Base-by-base conservation (phyloP, 2,888 invertebrate species). In the Hyppa rectilinea region DNA sequence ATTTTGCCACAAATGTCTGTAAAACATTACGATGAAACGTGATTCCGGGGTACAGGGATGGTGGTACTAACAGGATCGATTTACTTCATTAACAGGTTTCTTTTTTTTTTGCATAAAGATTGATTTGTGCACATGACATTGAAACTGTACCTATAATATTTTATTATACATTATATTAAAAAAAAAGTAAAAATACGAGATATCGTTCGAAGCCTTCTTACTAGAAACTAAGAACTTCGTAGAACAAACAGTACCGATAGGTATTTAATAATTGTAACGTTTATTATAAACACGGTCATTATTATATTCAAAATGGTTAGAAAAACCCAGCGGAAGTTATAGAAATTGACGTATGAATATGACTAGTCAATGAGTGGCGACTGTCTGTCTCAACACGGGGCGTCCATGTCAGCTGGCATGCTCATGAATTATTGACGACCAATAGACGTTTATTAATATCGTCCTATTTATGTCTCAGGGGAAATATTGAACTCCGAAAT, bases 371-470 rank as follows among this genome's bases (percentile, higher is more conserved):
- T 60, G 66, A 77, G 26, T 29, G 71, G 71, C 71, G 60, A 63
- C 71, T 63, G 65, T 70, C 56, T 75, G 64, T 78, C 81, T 81
- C 71, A 77, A 56, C 82, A 49, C 60, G 49, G 50, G 1, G 50
- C 45, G 71, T 53, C 71, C 60, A 26, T 73, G 79, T 82, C 79
- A 82, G 59, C 69, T 53, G 62, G 58, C 60, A 62, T 56, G 52
- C 63, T 75, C 71, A 84, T 84, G 71, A 82, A 80, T 82, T 68
- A 80, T 67, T 71, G 62, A 80, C 61, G 53, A 50, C 65, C 66
- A 31, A 76, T 75, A 71, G 60, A 63, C 71, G 69, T 82, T 84
- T 79, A 84, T 79, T 82, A 82, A 77, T 79, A 80, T 70, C 65
- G 45, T 56, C 56, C 67, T 77, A 82, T 82, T 80, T 75, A 79